A percentile compares a stretch with the other conserved stretches of the same genome.
Evolutionary conservation across 2,888 invertebrate species (phyloP).

Genomic region (Pammene fasciana): DNA sequence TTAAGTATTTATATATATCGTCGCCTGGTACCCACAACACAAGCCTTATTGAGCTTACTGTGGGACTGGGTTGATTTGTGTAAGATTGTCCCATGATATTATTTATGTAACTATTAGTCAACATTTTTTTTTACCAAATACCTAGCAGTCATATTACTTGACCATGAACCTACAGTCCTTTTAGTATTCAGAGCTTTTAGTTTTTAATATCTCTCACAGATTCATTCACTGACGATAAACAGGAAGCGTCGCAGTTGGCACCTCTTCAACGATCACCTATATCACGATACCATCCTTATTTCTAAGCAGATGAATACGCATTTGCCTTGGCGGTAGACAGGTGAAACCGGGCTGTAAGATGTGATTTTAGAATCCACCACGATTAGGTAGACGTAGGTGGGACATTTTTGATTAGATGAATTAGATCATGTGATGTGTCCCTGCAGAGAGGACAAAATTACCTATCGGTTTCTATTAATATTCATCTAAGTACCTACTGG

Average conservation of each 20-base stretch:
- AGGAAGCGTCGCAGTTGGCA: conserved; percentile 77
- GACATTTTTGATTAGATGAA: conserved; percentile 7
- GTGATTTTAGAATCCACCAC: neutral
- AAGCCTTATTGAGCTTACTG: no score
- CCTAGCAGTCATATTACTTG: no score
- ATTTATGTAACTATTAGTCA: no score
- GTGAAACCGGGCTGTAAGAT: conserved; percentile 19
- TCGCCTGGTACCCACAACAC: no score
- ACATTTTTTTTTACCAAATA: no score
- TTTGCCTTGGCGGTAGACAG: neutral
- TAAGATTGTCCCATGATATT: no score
- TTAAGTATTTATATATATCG: no score
- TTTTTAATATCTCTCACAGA: conserved; percentile 48
- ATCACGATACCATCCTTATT: conserved; percentile 19
- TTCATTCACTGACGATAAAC: conserved; percentile 66
- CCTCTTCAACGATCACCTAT: conserved; percentile 68
- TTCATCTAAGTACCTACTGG: no score
- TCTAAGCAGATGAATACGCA: conserved; percentile 3
- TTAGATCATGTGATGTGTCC: neutral
- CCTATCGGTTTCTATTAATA: neutral
- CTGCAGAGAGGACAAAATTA: neutral
- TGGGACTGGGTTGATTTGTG: no score
- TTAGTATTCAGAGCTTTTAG: conserved; percentile 45
- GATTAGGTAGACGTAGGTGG: conserved; percentile 1
- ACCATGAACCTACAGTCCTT: no score